Conservation (phyloP, 2,797 vertebrate genomes). For the Manis javanica region DNA sequence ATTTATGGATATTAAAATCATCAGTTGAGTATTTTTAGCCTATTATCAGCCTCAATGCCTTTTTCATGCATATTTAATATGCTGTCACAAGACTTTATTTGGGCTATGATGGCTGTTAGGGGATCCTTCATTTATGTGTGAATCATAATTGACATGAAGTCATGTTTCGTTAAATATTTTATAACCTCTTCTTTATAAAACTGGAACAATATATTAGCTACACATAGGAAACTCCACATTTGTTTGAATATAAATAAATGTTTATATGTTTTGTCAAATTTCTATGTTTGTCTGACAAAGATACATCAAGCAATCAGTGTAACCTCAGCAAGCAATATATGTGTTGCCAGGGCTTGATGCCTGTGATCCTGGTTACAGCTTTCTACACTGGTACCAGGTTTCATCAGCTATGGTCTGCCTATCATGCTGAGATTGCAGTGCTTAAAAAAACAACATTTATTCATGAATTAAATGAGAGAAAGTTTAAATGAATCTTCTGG, state of each 20-base stretch:
- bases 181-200: neutral
- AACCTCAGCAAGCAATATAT: rapidly evolving
- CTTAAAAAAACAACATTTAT: neutral
- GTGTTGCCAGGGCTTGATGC: neutral
- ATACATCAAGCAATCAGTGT: neutral
- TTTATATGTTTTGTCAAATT: neutral
- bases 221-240: neutral
- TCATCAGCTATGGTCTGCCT: neutral
- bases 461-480: neutral
- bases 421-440: rapidly evolving
- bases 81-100: neutral
- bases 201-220: neutral
- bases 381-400: neutral
- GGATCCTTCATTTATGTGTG: neutral
- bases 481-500: constrained; percentile 7
- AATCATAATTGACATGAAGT: neutral
- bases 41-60: neutral
- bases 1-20: neutral
- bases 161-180: neutral
- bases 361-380: rapidly evolving
- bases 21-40: neutral
- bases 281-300: neutral
- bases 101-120: neutral
- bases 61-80: rapidly evolving
- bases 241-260: neutral